Percentiles rank a stretch among this genome's conserved stretches.
Evolutionary conservation across 1,140 invertebrate genomes (phyloP).

Genomic region (Pseudachorutes palmiensis): DNA sequence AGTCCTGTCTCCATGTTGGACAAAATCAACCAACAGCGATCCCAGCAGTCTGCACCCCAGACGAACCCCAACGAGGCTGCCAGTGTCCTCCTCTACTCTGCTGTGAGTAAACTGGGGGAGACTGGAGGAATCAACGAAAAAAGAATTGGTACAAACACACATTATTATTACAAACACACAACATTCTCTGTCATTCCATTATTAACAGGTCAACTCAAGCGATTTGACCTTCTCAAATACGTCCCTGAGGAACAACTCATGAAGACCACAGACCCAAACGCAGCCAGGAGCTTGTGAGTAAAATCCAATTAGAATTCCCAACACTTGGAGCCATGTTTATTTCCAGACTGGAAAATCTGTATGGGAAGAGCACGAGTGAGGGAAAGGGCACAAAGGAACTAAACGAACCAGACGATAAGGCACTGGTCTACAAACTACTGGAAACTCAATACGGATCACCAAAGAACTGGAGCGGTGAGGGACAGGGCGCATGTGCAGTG

Average conservation of each 20-base stretch:
- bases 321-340: too few relatives aligned
- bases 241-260: conserved; percentile 35
- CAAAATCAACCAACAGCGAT: background rate
- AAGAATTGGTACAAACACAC: too few relatives aligned
- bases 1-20: conserved; percentile 20
- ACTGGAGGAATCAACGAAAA: conserved; percentile 17
- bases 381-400: background rate
- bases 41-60: background rate
- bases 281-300: conserved; percentile 26
- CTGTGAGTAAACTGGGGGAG: conserved; percentile 25
- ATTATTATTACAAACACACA: too few relatives aligned
- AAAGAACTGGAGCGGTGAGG: conserved; percentile 13
- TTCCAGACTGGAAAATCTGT: background rate
- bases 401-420: conserved; percentile 33
- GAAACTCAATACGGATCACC: conserved; percentile 21
- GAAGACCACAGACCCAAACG: conserved; percentile 27
- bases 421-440: conserved; percentile 28
- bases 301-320: background rate
- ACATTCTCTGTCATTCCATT: too few relatives aligned
- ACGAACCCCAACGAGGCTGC: conserved; percentile 23
- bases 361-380: conserved; percentile 7
- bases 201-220: background rate
- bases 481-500: too few relatives aligned
- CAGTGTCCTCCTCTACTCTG: conserved; percentile 27
- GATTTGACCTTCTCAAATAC: conserved; percentile 19